Base-by-base conservation (phyloP, 2,113 vertebrate genomes). In the Amphilophus citrinellus region DNA sequence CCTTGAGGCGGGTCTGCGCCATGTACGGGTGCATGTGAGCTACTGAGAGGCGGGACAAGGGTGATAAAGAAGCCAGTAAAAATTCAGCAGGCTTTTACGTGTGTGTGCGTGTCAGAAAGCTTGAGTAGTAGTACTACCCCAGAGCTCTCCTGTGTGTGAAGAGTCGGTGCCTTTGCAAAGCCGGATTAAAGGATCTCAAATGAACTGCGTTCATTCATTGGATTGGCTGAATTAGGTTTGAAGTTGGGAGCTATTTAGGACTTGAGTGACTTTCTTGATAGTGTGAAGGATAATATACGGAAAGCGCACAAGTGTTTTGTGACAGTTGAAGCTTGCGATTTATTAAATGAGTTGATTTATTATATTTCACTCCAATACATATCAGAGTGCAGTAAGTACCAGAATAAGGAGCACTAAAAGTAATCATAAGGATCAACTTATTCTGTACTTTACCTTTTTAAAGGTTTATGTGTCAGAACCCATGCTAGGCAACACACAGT, bases 1-100 rank as follows among this genome's bases (percentile, higher is more conserved):
- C 80, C 71, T 63, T 14, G 17, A 39, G 87, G 82, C 66, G 61
- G 79, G 78, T 27, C 61, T 39, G 75, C 77, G 87, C 80, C 76
- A 60, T 89, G 79, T 84, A 79, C 53, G 75, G 73, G 24, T 62
- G 37, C 87, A 86, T 47, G 88, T 91, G 83, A 86, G 58, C 13
- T 61, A 42, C 5, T 3, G 58, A 47, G 68, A 27, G 89, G 90
- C 76, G 91, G 71, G 8, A 77, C 1, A 0, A 20, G 6, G 44
- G 42, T 0, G 18, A 37, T 1, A 1, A 24, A 13, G 30, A 13
- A 78, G 56, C 89, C 88, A 93, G 87, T 91, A 50, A 81, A 11
- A 44, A 32, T 6, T n/a, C 65, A 5, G 77, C 7, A 35, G 50
- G n/a, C 10, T 59, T 15, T 47, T 44, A 9, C 13, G 59, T n/a